Evolutionary conservation across 2,797 vertebrate species (phyloP).

Genomic region (Enteromius viviparus): DNA sequence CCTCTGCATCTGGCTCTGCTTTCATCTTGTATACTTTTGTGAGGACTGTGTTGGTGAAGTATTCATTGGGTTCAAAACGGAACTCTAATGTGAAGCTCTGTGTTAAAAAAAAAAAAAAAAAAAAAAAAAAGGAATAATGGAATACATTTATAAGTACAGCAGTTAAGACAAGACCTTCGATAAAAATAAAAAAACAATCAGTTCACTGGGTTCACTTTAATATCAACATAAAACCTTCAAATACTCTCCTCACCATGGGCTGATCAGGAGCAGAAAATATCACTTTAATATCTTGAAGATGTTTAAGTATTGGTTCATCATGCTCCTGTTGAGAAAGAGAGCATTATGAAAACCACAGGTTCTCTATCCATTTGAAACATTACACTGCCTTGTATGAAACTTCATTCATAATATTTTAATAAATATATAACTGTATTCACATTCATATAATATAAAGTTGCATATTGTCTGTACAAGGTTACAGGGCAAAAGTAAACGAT

Average conservation of each 20-base stretch:
- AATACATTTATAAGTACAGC: background rate
- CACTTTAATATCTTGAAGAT: slow-evolving; percentile 95
- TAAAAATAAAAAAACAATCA: background rate
- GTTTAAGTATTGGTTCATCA: slow-evolving; percentile 94
- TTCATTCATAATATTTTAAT: background rate
- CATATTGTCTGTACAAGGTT: slow-evolving; percentile 4
- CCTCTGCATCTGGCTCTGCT: slow-evolving; percentile 89
- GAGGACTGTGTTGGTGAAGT: slow-evolving; percentile 92
- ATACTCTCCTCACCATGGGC: slow-evolving; percentile 86
- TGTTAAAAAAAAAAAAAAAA: background rate
- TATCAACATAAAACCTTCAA: background rate
- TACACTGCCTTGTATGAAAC: background rate
- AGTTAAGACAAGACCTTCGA: background rate
- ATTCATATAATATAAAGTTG: background rate
- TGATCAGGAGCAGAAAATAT: slow-evolving; percentile 92
- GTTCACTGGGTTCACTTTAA: background rate
- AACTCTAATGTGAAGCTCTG: slow-evolving; percentile 98
- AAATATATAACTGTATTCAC: background rate
- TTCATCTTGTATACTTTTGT: slow-evolving; percentile 99
- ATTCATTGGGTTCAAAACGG: slow-evolving; percentile 94
- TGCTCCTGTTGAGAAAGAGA: slow-evolving; percentile 81
- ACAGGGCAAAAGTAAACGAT: background rate
- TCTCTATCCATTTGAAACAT: background rate
- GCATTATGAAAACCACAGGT: background rate
- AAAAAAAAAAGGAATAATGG: background rate